Conservation (phyloP, 2,113 vertebrate species). For the Paracanthobrama guichenoti region DNA sequence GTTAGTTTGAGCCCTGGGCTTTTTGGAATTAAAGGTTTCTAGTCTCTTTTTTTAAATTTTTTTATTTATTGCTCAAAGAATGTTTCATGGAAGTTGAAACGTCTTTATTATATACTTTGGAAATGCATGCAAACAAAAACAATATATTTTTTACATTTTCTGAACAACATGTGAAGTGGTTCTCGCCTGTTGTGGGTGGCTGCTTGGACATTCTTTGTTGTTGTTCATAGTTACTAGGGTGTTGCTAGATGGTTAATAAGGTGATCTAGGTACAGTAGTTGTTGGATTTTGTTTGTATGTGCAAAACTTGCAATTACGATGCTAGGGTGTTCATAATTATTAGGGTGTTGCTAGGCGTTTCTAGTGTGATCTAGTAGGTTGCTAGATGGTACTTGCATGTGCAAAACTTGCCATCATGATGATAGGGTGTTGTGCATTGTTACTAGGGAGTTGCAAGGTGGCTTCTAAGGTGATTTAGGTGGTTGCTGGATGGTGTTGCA, state of each 20-base stretch:
- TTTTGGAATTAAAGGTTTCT: not conserved
- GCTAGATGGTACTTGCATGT: not conserved
- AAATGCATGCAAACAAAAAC: not conserved
- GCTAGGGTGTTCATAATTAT: not conserved
- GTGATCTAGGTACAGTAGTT: not conserved
- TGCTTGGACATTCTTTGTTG: not conserved
- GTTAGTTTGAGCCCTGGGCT: slow-evolving; percentile 17
- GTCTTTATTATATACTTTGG: not conserved
- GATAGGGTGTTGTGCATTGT: not conserved
- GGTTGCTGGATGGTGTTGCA: not conserved
- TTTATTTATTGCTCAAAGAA: not conserved
- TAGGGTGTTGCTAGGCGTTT: not conserved
- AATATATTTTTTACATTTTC: not conserved
- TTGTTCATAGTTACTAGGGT: not conserved
- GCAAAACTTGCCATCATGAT: not conserved
- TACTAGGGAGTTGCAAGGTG: not conserved
- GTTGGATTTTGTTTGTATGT: not conserved
- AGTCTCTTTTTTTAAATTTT: not conserved
- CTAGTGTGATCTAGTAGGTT: not conserved
- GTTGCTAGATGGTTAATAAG: no score
- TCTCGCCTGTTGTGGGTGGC: not conserved
- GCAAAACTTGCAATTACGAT: not conserved
- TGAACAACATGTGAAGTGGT: not conserved
- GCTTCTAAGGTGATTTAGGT: not conserved
- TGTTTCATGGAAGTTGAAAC: not conserved